A percentile compares a stretch with the other conserved stretches of the same genome.
Evolutionary conservation across 2,113 vertebrate genomes (phyloP).

Genomic region (Anoura caudifer): DNA sequence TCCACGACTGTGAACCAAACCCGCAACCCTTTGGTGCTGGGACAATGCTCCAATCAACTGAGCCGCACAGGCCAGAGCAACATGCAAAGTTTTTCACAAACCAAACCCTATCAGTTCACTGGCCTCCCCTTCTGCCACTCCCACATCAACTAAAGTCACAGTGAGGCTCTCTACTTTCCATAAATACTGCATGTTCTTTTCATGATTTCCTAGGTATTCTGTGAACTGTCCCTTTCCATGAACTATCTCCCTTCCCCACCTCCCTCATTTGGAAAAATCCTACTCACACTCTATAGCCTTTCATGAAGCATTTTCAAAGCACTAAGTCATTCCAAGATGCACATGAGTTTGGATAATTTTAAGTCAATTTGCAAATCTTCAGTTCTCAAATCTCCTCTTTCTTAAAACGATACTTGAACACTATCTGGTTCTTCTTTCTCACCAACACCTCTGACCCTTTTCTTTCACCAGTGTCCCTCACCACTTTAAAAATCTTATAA

Average conservation of each 20-base stretch:
- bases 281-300: neutral
- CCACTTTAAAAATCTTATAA: neutral
- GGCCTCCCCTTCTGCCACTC: neutral
- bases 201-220: neutral
- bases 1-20: too few relatives aligned
- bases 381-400: neutral
- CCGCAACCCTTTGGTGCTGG: too few relatives aligned
- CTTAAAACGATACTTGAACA: neutral
- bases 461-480: neutral
- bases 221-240: neutral
- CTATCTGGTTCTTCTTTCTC: neutral
- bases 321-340: neutral
- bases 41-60: too few relatives aligned
- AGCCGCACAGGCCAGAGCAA: too few relatives aligned
- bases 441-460: neutral
- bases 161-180: neutral
- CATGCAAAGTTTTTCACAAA: neutral
- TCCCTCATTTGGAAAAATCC: neutral
- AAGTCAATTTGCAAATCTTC: neutral
- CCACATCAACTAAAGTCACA: neutral
- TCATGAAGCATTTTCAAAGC: neutral
- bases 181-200: neutral
- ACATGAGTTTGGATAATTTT: neutral
- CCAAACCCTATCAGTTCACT: neutral
- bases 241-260: neutral